These are phyloP conservation scores for Aldrovandia affinis DNA, from an alignment of 2,797 vertebrate species.

Conservation along the genomic window DNA sequence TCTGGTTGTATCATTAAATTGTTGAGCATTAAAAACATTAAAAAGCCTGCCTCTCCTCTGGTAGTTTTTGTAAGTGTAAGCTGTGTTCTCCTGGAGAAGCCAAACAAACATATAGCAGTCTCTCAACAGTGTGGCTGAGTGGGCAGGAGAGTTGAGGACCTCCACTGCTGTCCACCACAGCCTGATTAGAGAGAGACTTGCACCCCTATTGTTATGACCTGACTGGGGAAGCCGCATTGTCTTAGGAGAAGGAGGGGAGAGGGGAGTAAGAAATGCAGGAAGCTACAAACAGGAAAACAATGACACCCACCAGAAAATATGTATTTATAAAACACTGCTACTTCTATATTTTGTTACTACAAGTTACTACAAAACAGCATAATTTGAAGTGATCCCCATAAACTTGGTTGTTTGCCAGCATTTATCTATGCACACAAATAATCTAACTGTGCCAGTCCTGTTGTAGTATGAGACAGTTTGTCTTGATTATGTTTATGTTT, in stretches of 20 bases:
- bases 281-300: constrained; percentile 59
- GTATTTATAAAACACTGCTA: neutral
- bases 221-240: constrained; percentile 79
- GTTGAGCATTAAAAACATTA: neutral
- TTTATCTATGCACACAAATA: neutral
- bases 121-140: constrained; percentile 24
- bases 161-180: constrained; percentile 35
- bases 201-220: constrained; percentile 46
- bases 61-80: neutral
- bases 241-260: constrained; percentile 53
- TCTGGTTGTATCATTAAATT: neutral
- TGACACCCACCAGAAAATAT: constrained; percentile 29
- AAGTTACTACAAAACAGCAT: neutral
- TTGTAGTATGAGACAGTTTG: neutral
- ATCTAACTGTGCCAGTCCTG: neutral
- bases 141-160: constrained; percentile 5
- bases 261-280: constrained; percentile 84
- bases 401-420: neutral
- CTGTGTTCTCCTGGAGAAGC: neutral
- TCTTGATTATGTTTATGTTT: neutral
- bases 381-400: constrained; percentile 1
- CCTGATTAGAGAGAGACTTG: constrained; percentile 23
- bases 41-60: neutral
- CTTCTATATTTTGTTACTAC: neutral
- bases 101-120: neutral